Evolutionary conservation across 2,888 invertebrate species (phyloP).

Genomic region (Anoplius nigerrimus): DNA sequence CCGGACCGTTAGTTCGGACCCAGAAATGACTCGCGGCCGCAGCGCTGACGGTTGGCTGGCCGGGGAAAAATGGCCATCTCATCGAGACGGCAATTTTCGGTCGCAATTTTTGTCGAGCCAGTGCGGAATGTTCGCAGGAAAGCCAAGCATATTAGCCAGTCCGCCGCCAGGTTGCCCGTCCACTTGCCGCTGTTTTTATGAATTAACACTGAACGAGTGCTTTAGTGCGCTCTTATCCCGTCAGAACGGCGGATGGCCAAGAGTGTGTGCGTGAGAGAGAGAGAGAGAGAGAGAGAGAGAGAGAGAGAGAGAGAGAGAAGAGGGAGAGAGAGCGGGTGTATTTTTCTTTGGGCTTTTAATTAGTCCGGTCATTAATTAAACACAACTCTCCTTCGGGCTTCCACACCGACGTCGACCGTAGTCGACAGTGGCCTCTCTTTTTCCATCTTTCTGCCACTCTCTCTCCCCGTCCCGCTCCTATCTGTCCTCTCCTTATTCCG

Average conservation of each 20-base stretch:
- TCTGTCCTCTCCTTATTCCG: not conserved
- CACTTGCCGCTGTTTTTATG: conserved; percentile 31
- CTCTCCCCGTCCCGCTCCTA: not conserved
- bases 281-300: conserved; percentile 32
- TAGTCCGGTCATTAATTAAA: conserved; percentile 68
- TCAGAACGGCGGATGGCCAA: conserved; percentile 19
- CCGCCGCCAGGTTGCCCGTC: too few species aligned
- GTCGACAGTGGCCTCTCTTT: conserved; percentile 19
- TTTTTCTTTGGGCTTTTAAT: conserved; percentile 65
- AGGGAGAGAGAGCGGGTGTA: conserved; percentile 43
- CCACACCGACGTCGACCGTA: conserved; percentile 7
- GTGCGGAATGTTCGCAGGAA: too few species aligned
- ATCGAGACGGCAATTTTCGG: too few species aligned
- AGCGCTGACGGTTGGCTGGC: too few species aligned
- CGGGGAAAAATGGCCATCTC: too few species aligned
- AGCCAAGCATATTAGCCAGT: too few species aligned
- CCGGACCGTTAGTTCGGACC: too few species aligned
- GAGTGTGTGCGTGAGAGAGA: too few species aligned
- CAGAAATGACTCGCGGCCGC: too few species aligned
- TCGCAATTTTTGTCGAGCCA: too few species aligned
- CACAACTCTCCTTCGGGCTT: conserved; percentile 53
- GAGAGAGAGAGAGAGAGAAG: conserved; percentile 32
- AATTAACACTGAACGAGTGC: conserved; percentile 50
- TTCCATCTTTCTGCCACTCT: not conserved
- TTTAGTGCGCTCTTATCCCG: conserved; percentile 42